Base-by-base conservation (phyloP, 2,888 invertebrate species). In the Drosophila imparisetae region DNA sequence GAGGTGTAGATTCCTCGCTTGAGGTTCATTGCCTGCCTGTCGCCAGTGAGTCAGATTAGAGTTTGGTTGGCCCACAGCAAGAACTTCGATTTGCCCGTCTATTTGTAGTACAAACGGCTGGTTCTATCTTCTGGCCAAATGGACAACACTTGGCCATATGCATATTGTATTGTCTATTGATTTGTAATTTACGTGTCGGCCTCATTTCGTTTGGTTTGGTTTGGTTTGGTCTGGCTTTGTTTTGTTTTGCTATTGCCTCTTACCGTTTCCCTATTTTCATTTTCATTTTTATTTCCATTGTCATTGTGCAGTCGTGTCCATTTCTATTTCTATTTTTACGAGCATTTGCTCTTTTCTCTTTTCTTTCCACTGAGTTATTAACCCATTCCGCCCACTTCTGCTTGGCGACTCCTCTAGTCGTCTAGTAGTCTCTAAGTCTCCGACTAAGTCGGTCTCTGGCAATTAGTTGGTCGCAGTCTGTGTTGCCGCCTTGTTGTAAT, bases 141-240 rank as follows among this genome's bases (percentile, higher is more conserved):
- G 57, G n/a, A 49, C 32, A 53, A 52, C 60, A 38, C 61, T 64
- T 49, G 49, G 30, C 38, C 50, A 45, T 61, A 45, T 72, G 59
- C 72, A 70, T 65, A 71, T 69, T 82, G 70, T 75, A 76, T 73
- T 53, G 61, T 61, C 38, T 82, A 85, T 86, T 83, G 83, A 86
- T 82, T 82, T 86, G 83, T 82, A 67, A 82, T 85, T 85, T 83
- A 67, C 83, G 57, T 60, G 49, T 10, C 63, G 85, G 66, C 82
- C 82, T 66, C 61, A 72, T 60, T 82, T 70, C 32, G 30, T 66
- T 54, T 36, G 15, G 34, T 11, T 34, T 13, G 32, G 32, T 8
- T 27, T 27, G 36, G 36, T 6, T 40, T 24, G 45, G 13, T 1
- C 15, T 1, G 34, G 50, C n/a, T 50, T 50, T 29, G 50, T 27